Percentiles rank a stretch among this genome's conserved stretches.
Evolutionary conservation across 1,140 invertebrate genomes (phyloP).

Genomic region (Drosophila athabasca): DNA sequence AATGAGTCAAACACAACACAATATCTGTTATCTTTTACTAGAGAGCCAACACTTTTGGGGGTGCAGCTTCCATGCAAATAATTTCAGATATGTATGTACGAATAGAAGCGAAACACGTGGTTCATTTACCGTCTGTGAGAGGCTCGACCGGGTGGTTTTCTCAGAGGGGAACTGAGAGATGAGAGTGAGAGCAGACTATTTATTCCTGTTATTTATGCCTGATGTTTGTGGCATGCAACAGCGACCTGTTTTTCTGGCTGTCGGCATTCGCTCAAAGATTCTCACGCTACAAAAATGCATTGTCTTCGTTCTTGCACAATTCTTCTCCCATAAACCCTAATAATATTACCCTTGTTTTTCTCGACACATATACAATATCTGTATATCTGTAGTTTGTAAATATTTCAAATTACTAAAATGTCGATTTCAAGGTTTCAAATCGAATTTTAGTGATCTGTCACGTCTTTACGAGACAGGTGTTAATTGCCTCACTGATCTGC

Average conservation of each 20-base stretch:
- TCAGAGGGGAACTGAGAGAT: not conserved
- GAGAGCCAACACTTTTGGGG: not conserved
- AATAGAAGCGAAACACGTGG: slow-evolving; percentile 52
- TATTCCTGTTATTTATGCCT: no score
- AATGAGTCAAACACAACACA: slow-evolving; percentile 8
- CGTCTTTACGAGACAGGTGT: slow-evolving; percentile 21
- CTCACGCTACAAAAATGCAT: no score
- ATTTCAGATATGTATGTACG: slow-evolving; percentile 4
- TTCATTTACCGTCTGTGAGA: slow-evolving; percentile 27
- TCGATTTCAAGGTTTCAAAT: slow-evolving; percentile 33
- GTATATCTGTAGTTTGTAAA: not conserved
- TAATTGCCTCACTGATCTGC: slow-evolving; percentile 10
- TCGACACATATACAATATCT: not conserved
- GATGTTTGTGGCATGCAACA: not conserved
- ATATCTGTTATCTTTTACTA: slow-evolving; percentile 6
- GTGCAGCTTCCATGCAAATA: slow-evolving; percentile 1
- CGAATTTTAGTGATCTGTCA: slow-evolving; percentile 31
- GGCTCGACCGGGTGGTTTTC: slow-evolving; percentile 52
- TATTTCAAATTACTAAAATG: slow-evolving; percentile 8
- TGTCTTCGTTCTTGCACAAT: not conserved
- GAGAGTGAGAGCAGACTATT: no score
- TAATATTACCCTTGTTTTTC: slow-evolving; percentile 23
- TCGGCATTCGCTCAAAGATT: not conserved
- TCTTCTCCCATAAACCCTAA: no score
- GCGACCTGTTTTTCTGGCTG: not conserved